Conservation (phyloP, 2,888 invertebrate genomes). For the Idaea aversata region DNA sequence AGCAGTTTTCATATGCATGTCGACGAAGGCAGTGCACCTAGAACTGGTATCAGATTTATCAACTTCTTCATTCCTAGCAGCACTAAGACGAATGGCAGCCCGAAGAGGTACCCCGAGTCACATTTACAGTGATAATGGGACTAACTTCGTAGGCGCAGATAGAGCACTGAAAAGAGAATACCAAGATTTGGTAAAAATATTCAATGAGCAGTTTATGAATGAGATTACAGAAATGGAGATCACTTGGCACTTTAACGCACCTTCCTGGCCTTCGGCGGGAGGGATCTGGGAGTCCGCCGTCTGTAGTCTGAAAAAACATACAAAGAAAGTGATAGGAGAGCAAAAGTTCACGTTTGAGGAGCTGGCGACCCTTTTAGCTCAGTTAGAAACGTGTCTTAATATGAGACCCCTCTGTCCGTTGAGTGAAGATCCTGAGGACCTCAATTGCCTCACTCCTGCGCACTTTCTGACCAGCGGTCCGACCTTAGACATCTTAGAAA, state of each 20-base stretch:
- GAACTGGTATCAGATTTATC: slow-evolving; percentile 23
- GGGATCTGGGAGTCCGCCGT: neutral
- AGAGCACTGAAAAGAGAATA: slow-evolving; percentile 9
- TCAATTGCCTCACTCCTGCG: neutral
- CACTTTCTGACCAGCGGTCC: neutral
- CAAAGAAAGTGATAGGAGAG: neutral
- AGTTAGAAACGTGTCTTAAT: slow-evolving; percentile 3
- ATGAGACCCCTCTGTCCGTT: neutral
- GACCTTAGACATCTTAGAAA: neutral
- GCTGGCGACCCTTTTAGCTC: neutral
- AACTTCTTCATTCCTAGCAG: slow-evolving; percentile 24
- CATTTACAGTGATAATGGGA: slow-evolving; percentile 28
- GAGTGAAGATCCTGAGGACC: neutral
- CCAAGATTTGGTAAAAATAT: neutral
- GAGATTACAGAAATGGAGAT: neutral
- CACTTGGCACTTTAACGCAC: neutral
- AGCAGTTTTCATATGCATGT: slow-evolving; percentile 23
- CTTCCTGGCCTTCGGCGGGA: neutral
- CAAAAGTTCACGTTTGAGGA: slow-evolving; percentile 3
- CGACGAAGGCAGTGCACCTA: slow-evolving; percentile 6
- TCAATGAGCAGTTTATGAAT: neutral
- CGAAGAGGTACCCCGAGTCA: slow-evolving; percentile 24
- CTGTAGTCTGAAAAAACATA: neutral
- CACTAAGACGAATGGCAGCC: slow-evolving; percentile 24
- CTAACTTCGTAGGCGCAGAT: slow-evolving; percentile 27